Evolutionary conservation across 2,888 invertebrate genomes (phyloP).

Genomic region (Pristionchus exspectatus): DNA sequence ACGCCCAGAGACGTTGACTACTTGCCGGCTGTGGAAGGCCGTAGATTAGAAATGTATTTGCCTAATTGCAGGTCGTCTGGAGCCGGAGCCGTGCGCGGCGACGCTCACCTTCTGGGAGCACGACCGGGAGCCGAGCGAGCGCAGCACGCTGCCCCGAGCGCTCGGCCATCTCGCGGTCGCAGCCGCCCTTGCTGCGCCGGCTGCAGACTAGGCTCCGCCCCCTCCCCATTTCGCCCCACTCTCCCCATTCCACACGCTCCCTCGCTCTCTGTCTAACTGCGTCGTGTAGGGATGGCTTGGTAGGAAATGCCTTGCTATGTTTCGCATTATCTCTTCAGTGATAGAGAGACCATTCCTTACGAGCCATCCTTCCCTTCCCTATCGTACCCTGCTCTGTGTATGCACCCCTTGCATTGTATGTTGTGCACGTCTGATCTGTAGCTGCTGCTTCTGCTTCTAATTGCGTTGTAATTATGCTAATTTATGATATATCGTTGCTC

Average conservation of each 20-base stretch:
- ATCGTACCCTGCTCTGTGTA: not conserved
- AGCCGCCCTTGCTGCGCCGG: slow-evolving; percentile 43
- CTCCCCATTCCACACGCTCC: too few species aligned
- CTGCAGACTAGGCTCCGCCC: not conserved
- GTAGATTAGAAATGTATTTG: not conserved
- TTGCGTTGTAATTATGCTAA: not conserved
- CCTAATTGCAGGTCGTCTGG: slow-evolving; percentile 47
- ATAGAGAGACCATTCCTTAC: not conserved
- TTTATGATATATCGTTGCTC: not conserved
- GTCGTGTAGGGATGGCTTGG: not conserved
- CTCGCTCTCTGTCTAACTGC: too few species aligned
- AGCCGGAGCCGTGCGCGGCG: not conserved
- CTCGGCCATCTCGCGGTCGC: slow-evolving; percentile 47
- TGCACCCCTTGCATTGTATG: slow-evolving; percentile 2
- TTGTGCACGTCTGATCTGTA: not conserved
- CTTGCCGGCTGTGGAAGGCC: too few species aligned
- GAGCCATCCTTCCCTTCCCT: not conserved
- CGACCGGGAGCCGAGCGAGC: slow-evolving; percentile 50
- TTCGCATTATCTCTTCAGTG: not conserved
- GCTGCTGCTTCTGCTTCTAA: not conserved
- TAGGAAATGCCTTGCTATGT: not conserved
- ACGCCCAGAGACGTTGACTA: too few species aligned
- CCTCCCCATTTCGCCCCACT: not conserved
- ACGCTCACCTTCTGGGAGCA: slow-evolving; percentile 44
- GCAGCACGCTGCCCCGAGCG: slow-evolving; percentile 2